Conservation (phyloP, 2,888 invertebrate species). For the Elegia similella region DNA sequence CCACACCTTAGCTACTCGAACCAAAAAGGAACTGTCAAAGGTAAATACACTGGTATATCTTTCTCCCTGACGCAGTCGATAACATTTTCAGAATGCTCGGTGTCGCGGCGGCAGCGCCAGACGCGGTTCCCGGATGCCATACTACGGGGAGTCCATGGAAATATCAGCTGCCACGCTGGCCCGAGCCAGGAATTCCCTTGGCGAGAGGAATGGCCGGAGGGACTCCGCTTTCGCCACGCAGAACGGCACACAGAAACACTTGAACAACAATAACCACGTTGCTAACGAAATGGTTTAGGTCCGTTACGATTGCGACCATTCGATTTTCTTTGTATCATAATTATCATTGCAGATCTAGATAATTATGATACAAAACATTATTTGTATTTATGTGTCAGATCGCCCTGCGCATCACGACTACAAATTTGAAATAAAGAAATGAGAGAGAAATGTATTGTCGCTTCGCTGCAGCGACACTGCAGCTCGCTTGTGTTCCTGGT, state of each 20-base stretch:
- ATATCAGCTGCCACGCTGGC: conserved; percentile 72
- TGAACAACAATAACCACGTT: conserved; percentile 64
- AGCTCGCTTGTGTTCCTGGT: no score
- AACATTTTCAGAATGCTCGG: conserved; percentile 54
- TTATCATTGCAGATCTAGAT: conserved; percentile 12
- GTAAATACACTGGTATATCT: no score
- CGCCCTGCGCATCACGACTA: no score
- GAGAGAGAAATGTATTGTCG: no score
- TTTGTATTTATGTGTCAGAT: no score
- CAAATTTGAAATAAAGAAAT: no score
- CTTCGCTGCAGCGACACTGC: no score
- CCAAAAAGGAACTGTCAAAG: no score
- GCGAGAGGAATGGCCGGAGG: conserved; percentile 49
- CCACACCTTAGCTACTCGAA: no score
- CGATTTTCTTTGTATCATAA: neutral
- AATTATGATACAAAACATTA: no score
- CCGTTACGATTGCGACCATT: neutral
- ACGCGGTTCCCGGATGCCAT: conserved; percentile 66
- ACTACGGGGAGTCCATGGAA: conserved; percentile 75
- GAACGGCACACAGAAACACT: conserved; percentile 65
- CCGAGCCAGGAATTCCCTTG: conserved; percentile 57
- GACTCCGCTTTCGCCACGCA: conserved; percentile 54
- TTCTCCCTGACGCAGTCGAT: no score
- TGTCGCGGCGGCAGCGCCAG: conserved; percentile 55
- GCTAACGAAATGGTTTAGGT: conserved; percentile 55